Conservation (phyloP, 2,113 vertebrate genomes). For the Crotophaga sulcirostris region DNA sequence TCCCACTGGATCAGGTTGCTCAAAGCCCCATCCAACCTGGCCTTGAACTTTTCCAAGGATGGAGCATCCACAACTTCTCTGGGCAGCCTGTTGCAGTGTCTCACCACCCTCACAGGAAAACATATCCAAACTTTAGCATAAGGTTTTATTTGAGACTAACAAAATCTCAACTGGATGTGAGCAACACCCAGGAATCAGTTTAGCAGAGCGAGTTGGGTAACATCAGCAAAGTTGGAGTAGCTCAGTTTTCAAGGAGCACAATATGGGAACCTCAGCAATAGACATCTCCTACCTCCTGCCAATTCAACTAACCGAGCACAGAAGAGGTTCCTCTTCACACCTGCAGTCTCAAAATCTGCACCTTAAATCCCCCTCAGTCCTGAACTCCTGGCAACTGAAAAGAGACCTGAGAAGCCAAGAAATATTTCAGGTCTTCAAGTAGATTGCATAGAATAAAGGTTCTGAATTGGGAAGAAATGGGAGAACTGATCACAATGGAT, state of each 20-base stretch:
- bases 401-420: background rate
- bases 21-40: background rate
- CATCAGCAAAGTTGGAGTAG: background rate
- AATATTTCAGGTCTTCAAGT: background rate
- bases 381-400: background rate
- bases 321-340: background rate
- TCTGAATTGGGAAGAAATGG: background rate
- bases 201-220: background rate
- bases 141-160: background rate
- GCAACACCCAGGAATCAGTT: background rate
- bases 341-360: background rate
- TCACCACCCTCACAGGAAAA: background rate
- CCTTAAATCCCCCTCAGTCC: background rate
- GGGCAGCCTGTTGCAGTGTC: background rate
- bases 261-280: background rate
- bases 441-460: background rate
- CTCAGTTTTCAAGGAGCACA: background rate
- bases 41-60: background rate
- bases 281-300: background rate
- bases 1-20: background rate
- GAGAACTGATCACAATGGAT: background rate
- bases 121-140: background rate
- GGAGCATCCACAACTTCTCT: background rate
- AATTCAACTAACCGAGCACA: background rate
- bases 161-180: background rate